A percentile compares a stretch with the other conserved stretches of the same genome.
Conservation (phyloP, 2,113 vertebrate genomes). For the Eurystomus gularis region DNA sequence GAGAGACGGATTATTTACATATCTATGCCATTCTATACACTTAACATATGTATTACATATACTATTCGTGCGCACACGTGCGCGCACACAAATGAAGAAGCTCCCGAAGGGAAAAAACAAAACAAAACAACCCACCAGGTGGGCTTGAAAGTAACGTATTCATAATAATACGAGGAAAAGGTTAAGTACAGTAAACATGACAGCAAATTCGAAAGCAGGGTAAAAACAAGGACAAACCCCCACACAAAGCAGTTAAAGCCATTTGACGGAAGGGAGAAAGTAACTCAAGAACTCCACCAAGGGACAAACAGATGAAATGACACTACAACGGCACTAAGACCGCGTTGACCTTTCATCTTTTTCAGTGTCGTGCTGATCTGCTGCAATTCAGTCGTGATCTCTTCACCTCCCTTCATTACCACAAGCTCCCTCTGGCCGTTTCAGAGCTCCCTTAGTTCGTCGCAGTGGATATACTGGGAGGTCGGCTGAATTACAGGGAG, state of each 20-base stretch:
- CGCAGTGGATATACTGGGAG: background rate
- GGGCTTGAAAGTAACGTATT: conserved; percentile 31
- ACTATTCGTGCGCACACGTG: fast-evolving
- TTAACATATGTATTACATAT: background rate
- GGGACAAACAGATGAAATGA: conserved; percentile 75
- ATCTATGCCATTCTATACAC: no score
- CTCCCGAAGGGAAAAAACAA: background rate
- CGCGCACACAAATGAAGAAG: background rate
- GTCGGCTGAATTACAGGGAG: background rate
- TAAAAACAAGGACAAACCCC: background rate
- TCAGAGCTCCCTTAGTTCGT: background rate
- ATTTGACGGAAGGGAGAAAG: conserved; percentile 60
- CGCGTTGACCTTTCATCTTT: conserved; percentile 68
- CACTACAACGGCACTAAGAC: conserved; percentile 41
- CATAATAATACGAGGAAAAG: conserved; percentile 60
- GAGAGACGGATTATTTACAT: background rate
- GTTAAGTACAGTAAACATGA: conserved; percentile 72
- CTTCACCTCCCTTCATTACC: background rate
- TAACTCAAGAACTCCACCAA: conserved; percentile 85
- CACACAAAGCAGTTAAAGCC: conserved; percentile 20
- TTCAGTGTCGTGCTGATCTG: background rate
- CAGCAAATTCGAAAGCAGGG: conserved; percentile 42
- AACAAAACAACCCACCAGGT: background rate
- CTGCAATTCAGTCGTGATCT: background rate
- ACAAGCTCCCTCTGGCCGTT: background rate